These are phyloP conservation scores for Enteromius afrohamiltoni DNA, from an alignment of 2,797 vertebrate genomes.

Conservation along the genomic window DNA sequence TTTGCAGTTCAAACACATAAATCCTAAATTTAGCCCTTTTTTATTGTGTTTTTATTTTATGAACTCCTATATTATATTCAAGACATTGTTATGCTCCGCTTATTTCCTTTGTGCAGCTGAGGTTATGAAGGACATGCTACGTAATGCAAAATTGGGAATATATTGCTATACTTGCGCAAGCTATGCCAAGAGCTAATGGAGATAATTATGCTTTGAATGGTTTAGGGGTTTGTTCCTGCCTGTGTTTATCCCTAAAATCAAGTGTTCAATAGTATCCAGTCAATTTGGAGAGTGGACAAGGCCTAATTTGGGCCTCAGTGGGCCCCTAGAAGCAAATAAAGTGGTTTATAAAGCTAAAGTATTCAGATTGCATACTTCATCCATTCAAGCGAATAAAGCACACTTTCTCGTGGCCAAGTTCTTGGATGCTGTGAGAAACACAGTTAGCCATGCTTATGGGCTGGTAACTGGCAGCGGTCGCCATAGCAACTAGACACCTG, in stretches of 20 bases:
- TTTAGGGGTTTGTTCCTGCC: constrained; percentile 12
- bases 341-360: constrained; percentile 12
- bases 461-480: constrained; percentile 39
- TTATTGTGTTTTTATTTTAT: constrained; percentile 5
- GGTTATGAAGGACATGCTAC: not conserved
- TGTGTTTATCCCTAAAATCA: constrained; percentile 31
- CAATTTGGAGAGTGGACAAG: constrained; percentile 27
- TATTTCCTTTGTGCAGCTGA: constrained; percentile 2
- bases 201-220: constrained; percentile 21
- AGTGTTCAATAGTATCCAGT: not conserved
- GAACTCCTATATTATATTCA: not conserved
- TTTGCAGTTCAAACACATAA: not conserved
- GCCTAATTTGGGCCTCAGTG: not conserved
- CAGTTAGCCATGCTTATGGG: constrained; percentile 43
- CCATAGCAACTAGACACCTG: constrained; percentile 50
- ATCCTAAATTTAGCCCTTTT: not conserved
- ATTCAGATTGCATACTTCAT: constrained; percentile 14
- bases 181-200: constrained; percentile 32
- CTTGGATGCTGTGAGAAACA: constrained; percentile 39
- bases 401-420: constrained; percentile 1
- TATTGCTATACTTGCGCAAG: constrained; percentile 20
- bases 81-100: not conserved
- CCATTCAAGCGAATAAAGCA: constrained; percentile 7
- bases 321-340: constrained; percentile 35
- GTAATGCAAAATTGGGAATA: constrained; percentile 28